Base-by-base conservation (phyloP, 2,113 vertebrate species). In the Elaphurus davidianus region DNA sequence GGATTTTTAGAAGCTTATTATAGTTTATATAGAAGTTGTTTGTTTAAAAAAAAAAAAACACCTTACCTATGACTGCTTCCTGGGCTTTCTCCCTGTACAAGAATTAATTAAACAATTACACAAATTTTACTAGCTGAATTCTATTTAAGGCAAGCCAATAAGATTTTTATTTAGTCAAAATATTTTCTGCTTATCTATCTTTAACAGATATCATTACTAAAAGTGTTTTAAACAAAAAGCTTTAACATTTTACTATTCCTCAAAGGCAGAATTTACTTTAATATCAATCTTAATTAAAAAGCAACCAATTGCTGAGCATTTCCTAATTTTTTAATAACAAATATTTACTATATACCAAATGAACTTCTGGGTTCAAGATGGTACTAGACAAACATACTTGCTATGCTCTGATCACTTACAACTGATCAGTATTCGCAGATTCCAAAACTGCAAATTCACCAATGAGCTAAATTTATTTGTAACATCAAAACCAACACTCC, bases 11-110 rank as follows among this genome's bases (percentile, higher is more conserved):
- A 59, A 74, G 10, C 19, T 76, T 87, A 40, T 84, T 15, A 76
- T 14, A 71, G 36, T 94, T 83, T 47, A 67, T 16, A 95, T 0
- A 88, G 5, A 97, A 28, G 57, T 64, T 28, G 4, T 64, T 36
- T 85, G 54, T 40, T 85, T 27, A 30, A 91, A 81, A 79, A 71
- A 71, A 43, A 19, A 67, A 82, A 55, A 55, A 57, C 54, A 4
- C 59, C 99, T 98, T 98, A 99, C 99, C 99, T 99, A 94, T 98
- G 99, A 94, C 60, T 99, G 98, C 99, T 99, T 98, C 99, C 99
- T 97, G 99, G 99, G 97, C 99, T 99, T 97, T 99, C 99, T 5
- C 98, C 99, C 99, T 99, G 97, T 97, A 97, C 13, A 91, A 92
- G 96, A 92, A 98, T 79, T 50, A 98, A 92, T 78, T 27, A 90